Base-by-base conservation (phyloP, 30 jellyfish, hydroid and myxozoan genomes). In the Sanderia malayensis region DNA sequence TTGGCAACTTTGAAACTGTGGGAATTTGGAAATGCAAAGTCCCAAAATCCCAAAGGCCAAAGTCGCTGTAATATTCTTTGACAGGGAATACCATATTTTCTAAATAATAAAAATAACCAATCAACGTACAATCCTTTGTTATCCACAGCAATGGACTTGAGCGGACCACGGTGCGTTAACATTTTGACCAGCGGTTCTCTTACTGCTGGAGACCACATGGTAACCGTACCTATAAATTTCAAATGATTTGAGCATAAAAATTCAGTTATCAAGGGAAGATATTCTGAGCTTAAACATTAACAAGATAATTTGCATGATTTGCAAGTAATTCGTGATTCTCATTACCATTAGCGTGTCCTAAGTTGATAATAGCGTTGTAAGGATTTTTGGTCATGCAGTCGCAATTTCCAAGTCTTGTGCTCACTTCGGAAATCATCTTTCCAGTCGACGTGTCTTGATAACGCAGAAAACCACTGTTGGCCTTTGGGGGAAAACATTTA, bases 371-470 rank as follows among this genome's bases (percentile, higher is more conserved):
- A 8, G 97, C 99, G 58, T 94, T 94, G 75, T 86, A 77, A 2
- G 96, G 97, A 66, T 94, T 94, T 28, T 75, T 94, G n/a, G 97
- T 22, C 97, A 94, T 82, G 52, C 96, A 82, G 67, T 73, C 97
- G 58, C 96, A 83, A 25, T 89, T 86, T 24, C 99, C 99, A 23
- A 76, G 94, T 66, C 62, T 73, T 13, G 96, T 94, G 17, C 82
- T 63, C 13, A 80, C 47, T 58, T 94, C 97, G 17, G 88, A 70
- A 3, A 94, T 84, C 86, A 83, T 31, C 61, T 82, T 77, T 3
- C 99, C 99, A n/a, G 96, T 94, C 29, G 99, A 94, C 58, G 99
- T 94, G 59, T 94, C 99, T 70, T 80, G 95, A 53, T 94, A 94
- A 67, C 74, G 73, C 57, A 94, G 68, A 64, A 25, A 77, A 17